Percentiles rank a stretch among this genome's conserved stretches.
Conservation (phyloP, 2,797 vertebrate species). For the Urophycis tenuis region DNA sequence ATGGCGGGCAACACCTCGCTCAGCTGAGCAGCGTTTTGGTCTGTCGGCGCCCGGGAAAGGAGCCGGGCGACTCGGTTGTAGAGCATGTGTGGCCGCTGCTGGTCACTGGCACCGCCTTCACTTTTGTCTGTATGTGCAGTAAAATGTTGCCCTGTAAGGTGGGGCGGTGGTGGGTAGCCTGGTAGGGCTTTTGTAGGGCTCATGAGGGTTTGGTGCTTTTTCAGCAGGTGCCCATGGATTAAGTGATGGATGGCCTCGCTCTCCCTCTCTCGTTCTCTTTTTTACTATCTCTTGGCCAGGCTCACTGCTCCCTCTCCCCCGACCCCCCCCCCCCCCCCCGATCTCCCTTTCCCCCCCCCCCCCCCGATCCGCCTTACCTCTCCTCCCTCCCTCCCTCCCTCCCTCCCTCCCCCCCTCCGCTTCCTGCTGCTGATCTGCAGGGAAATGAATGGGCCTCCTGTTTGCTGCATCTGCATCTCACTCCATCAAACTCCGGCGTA, state of each 20-base stretch:
- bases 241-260: conserved; percentile 53
- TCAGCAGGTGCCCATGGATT: conserved; percentile 50
- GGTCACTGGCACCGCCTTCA: background rate
- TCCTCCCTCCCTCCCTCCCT: conserved; percentile 17
- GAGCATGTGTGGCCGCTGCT: background rate
- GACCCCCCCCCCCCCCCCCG: conserved; percentile 14
- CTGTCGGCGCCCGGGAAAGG: background rate
- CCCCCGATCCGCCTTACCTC: conserved; percentile 12
- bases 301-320: conserved; percentile 15
- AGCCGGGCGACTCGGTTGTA: background rate
- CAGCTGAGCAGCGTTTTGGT: background rate
- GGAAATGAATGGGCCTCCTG: conserved; percentile 62
- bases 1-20: background rate
- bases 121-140: background rate
- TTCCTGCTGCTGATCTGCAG: conserved; percentile 45
- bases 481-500: conserved; percentile 50
- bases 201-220: conserved; percentile 29
- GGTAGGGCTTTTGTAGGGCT: conserved; percentile 20
- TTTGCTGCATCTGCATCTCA: conserved; percentile 63
- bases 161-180: conserved; percentile 1
- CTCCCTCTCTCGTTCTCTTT: conserved; percentile 16
- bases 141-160: background rate
- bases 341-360: conserved; percentile 16
- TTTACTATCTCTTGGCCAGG: conserved; percentile 3
- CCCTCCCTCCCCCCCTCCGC: conserved; percentile 15